Evolutionary conservation across 2,888 invertebrate genomes (phyloP).

Genomic region (Ophion obscuratus): DNA sequence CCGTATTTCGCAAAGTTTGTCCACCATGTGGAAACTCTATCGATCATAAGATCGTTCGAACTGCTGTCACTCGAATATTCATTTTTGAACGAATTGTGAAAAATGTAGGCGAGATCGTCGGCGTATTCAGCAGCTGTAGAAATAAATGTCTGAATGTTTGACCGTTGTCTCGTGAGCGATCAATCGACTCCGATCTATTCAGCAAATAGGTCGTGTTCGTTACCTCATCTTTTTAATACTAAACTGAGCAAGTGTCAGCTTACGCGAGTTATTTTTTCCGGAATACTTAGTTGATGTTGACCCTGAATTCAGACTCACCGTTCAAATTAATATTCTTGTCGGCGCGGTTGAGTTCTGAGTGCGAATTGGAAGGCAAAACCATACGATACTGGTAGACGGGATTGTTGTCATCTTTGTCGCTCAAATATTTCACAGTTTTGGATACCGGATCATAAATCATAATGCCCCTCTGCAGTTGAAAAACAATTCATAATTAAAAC

Average conservation of each 20-base stretch:
- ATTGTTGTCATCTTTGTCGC: not conserved
- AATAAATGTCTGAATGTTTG: not conserved
- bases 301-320: no score
- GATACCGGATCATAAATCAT: slow-evolving; percentile 33
- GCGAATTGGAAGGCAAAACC: slow-evolving; percentile 56
- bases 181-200: no score
- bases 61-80: slow-evolving; percentile 17
- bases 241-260: no score
- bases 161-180: no score
- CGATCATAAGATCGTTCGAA: slow-evolving; percentile 7
- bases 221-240: no score
- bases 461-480: slow-evolving; percentile 48
- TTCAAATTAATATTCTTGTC: no score
- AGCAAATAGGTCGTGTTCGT: no score
- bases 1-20: slow-evolving; percentile 67
- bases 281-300: no score
- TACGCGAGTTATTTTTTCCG: no score
- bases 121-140: slow-evolving; percentile 49
- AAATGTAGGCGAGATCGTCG: slow-evolving; percentile 46
- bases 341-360: no score
- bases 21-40: slow-evolving; percentile 48
- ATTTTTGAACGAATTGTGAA: slow-evolving; percentile 20
- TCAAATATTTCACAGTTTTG: slow-evolving; percentile 25
- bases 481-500: slow-evolving; percentile 50
- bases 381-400: slow-evolving; percentile 69